Base-by-base conservation (phyloP, 2,113 vertebrate genomes). In the Lucifuga dentata region DNA sequence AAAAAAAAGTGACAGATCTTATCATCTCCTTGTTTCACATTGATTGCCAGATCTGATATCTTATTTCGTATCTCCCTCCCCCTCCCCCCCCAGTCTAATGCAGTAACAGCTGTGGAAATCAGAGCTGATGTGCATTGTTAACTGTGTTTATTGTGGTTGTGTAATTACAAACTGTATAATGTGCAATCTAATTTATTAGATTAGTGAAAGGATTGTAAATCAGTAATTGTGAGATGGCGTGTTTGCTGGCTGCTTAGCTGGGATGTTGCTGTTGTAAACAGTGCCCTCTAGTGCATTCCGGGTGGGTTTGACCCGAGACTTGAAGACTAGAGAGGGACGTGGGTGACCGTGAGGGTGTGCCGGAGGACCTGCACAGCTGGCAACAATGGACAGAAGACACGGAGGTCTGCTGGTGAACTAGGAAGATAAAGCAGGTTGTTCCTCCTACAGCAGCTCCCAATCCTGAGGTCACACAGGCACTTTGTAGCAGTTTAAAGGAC, bases 121-220 rank as follows among this genome's bases (percentile, higher is more conserved):
- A 5, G 83, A 88, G 78, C 86, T 52, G 83, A 85, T 82, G 87
- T 78, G 87, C 83, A 80, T 76, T 89, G 87, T 91, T 90, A 88
- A 89, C 86, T 61, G 77, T 86, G 85, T 88, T 90, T 89, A 91
- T 90, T 88, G 86, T 85, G 81, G 86, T 85, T 80, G 85, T 89
- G 89, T 88, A 89, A 89, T 91, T 91, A 91, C 82, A 88, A 86
- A 91, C 83, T 85, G 80, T 85, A 89, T 90, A 86, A 90, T 87
- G 85, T 73, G 19, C 80, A 78, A 80, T 89, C 68, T 86, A 76
- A 90, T 89, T 90, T 86, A 90, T 91, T 89, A 78, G 82, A 91
- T 89, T 90, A 89, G 85, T 36, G 68, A 84, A 85, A 79, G 81
- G 62, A 76, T 86, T 88, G 78, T 86, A 90, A 89, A 85, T 84